A percentile compares a stretch with the other conserved stretches of the same genome.
These are phyloP conservation scores for Notarius lentiginosus DNA, from an alignment of 2,113 vertebrate genomes.

Conservation along the genomic window DNA sequence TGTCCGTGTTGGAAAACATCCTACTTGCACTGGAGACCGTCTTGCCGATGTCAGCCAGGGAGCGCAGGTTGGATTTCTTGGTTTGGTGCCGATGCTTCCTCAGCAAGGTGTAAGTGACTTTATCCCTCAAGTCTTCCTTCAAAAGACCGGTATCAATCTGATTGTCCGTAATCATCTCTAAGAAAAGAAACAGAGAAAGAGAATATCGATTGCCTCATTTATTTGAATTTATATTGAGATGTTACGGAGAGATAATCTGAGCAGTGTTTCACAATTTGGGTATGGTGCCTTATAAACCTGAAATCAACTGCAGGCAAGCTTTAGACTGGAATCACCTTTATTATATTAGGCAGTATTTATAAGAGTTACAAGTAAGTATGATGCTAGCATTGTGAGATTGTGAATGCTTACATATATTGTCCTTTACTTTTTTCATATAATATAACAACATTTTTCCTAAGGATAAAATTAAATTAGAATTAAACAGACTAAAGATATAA, in stretches of 20 bases:
- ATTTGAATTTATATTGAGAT: not conserved
- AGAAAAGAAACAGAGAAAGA: conserved; percentile 15
- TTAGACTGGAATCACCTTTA: not conserved
- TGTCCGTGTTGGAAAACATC: conserved; percentile 96
- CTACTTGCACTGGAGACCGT: conserved; percentile 99
- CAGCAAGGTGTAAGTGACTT: conserved; percentile 93
- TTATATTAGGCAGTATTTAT: not conserved
- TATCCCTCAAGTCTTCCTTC: conserved; percentile 91
- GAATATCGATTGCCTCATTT: not conserved
- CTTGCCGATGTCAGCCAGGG: conserved; percentile 95
- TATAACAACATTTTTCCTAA: not conserved
- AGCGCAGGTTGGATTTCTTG: conserved; percentile 98
- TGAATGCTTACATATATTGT: not conserved
- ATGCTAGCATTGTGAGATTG: not conserved
- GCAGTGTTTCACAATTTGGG: not conserved
- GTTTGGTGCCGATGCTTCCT: conserved; percentile 96
- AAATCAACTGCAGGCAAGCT: not conserved
- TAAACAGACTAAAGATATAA: not conserved
- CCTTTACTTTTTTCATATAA: not conserved
- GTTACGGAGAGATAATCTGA: not conserved
- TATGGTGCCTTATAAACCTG: not conserved
- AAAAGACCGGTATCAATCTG: conserved; percentile 92
- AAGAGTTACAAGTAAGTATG: not conserved
- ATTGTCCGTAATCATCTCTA: conserved; percentile 93
- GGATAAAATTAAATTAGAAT: too few relatives aligned